These are phyloP conservation scores for Conchocele bisecta DNA, from an alignment of 2,888 invertebrate species.

Conservation along the genomic window DNA sequence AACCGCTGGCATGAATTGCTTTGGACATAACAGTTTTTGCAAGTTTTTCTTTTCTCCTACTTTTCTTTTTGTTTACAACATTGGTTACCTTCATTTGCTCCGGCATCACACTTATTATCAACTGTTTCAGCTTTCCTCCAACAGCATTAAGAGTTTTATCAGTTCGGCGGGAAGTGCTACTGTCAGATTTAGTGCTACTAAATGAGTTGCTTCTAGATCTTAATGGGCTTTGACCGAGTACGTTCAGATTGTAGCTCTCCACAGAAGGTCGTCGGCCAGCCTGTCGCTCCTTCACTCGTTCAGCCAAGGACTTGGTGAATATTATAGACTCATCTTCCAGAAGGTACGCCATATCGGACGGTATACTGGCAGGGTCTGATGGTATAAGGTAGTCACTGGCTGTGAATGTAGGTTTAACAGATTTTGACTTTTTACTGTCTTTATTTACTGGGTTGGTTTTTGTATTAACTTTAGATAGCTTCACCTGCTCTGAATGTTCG, in stretches of 20 bases:
- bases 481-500: no score
- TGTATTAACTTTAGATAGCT: no score
- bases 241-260: conserved; percentile 34
- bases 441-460: no score
- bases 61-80: no score
- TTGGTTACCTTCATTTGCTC: no score
- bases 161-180: background rate
- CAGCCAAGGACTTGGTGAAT: conserved; percentile 49
- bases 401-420: no score
- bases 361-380: no score
- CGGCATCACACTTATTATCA: background rate
- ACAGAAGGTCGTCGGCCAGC: conserved; percentile 21
- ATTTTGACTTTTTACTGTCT: no score
- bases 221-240: conserved; percentile 10
- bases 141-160: background rate
- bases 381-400: no score
- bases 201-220: conserved; percentile 25
- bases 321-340: conserved; percentile 10
- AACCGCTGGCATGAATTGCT: background rate
- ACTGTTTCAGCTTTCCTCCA: background rate
- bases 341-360: no score
- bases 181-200: conserved; percentile 19
- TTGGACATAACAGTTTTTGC: background rate
- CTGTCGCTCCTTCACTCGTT: conserved; percentile 46
- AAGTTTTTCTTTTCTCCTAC: background rate